Conservation (phyloP, 2,113 vertebrate species). For the Pseudorhombus dupliciocellatus region DNA sequence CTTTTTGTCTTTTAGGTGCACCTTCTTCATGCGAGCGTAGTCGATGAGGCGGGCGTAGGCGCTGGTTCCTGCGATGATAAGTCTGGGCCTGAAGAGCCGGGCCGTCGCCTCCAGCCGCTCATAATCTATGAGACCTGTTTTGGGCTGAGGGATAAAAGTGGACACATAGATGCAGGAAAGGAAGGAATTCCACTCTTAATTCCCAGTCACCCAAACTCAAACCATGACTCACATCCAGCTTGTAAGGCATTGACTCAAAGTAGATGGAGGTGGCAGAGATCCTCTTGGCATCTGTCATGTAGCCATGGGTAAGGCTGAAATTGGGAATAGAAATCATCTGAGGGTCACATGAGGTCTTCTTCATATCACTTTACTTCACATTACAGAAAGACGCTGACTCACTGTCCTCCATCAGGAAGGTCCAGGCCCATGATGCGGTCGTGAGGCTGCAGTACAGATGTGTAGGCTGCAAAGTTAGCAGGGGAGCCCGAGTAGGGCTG, state of each 20-base stretch:
- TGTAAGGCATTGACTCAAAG: conserved; percentile 97
- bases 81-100: conserved; percentile 63
- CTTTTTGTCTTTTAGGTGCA: not conserved
- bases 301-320: conserved; percentile 90
- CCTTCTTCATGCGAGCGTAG: conserved; percentile 65
- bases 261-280: conserved; percentile 95
- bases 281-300: conserved; percentile 90
- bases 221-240: conserved; percentile 86
- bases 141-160: conserved; percentile 31
- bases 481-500: conserved; percentile 95
- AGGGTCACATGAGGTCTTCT: too few species aligned
- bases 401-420: conserved; percentile 93
- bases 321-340: not conserved
- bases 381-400: conserved; percentile 43
- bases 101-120: conserved; percentile 59
- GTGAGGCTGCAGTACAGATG: conserved; percentile 89
- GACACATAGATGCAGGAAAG: not conserved
- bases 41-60: conserved; percentile 64
- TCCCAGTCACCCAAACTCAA: too few species aligned
- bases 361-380: too few species aligned
- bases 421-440: conserved; percentile 95
- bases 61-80: conserved; percentile 69
- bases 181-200: too few species aligned
- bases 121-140: conserved; percentile 66
- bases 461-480: conserved; percentile 92